phyloP scores from a whole-genome alignment of 2,113 vertebrate species.

The Microtus montanus region DNA sequence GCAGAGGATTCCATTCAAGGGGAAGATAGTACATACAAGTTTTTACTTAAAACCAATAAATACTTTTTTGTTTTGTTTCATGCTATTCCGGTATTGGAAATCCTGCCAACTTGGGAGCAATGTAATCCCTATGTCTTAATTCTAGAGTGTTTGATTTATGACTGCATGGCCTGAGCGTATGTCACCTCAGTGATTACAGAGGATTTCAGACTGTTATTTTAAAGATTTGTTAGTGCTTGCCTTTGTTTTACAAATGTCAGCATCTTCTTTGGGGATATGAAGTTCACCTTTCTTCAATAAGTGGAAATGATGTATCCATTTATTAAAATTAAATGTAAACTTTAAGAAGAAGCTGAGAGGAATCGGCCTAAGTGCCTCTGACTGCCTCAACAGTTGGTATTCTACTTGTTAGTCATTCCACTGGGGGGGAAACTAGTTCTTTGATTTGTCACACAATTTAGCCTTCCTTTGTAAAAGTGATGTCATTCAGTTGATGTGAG shows the following conservation, averaged over 20 bases:
- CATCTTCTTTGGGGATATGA: slow-evolving; percentile 65
- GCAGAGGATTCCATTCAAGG: neutral
- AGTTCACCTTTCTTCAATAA: slow-evolving; percentile 63
- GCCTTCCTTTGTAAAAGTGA: slow-evolving; percentile 31
- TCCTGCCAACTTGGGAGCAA: slow-evolving; percentile 32
- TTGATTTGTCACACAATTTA: neutral
- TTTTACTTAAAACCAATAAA: slow-evolving; percentile 43
- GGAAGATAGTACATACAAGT: neutral
- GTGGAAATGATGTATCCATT: slow-evolving; percentile 57
- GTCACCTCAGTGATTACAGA: slow-evolving; percentile 52
- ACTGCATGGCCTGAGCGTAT: neutral
- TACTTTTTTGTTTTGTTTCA: slow-evolving; percentile 18
- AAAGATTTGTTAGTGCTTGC: slow-evolving; percentile 67
- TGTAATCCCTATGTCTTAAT: slow-evolving; percentile 1
- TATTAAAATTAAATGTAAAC: slow-evolving; percentile 72
- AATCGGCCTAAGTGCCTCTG: neutral
- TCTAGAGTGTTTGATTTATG: slow-evolving; percentile 14
- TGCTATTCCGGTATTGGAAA: slow-evolving; percentile 56
- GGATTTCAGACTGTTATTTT: slow-evolving; percentile 69
- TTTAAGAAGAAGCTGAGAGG: slow-evolving; percentile 19
- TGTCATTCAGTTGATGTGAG: neutral
- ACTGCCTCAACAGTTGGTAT: neutral
- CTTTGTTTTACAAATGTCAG: slow-evolving; percentile 78
- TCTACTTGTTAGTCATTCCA: slow-evolving; percentile 13
- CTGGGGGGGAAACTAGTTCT: neutral